phyloP scores from a whole-genome alignment of 2,113 vertebrate species.

The Murina feae region DNA sequence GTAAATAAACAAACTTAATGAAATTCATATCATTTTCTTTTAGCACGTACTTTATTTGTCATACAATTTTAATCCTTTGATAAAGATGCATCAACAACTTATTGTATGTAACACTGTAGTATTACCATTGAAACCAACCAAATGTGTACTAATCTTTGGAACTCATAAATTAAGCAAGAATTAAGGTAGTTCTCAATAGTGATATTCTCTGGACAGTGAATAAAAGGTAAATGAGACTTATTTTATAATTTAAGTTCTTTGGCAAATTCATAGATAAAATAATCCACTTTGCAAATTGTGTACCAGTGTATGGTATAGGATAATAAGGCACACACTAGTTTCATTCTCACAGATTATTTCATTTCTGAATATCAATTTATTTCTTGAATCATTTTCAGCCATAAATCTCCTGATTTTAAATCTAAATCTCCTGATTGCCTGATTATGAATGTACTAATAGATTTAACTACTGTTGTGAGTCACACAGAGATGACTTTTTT shows the following conservation, averaged over 20 bases:
- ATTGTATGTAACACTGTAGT: neutral
- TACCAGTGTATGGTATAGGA: neutral
- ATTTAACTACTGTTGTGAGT: neutral
- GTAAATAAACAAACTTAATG: neutral
- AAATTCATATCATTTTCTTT: neutral
- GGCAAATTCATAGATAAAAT: neutral
- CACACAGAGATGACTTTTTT: neutral
- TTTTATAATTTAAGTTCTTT: neutral
- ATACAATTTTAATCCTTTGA: neutral
- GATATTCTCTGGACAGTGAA: neutral
- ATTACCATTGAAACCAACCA: slow-evolving; percentile 3
- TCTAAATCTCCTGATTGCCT: neutral
- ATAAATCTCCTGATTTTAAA: neutral
- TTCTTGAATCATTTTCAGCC: neutral
- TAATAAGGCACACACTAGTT: neutral
- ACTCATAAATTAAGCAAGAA: slow-evolving; percentile 26
- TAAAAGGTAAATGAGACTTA: neutral
- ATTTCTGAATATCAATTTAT: neutral
- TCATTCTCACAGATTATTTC: neutral
- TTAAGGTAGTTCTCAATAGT: neutral
- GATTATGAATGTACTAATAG: neutral
- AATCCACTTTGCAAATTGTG: neutral
- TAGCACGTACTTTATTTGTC: neutral
- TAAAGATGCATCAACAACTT: neutral
- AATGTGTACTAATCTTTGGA: neutral